Evolutionary conservation across 2,797 vertebrate genomes (phyloP), one percentile per base, ranked within the genome.

Genomic region (Silurus lanzhouensis): DNA sequence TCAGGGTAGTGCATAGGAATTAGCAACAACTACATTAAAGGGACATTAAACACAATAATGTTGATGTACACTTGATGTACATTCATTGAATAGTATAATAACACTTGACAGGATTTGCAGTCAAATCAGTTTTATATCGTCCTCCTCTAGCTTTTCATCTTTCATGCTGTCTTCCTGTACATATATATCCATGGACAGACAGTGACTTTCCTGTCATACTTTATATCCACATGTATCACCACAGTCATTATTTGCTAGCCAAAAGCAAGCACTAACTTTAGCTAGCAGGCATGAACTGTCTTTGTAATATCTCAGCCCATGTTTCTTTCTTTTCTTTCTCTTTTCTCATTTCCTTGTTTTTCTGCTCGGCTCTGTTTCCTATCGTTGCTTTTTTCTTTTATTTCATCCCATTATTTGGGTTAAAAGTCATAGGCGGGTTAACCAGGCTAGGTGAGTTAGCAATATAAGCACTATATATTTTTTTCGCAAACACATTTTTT

Each of bases 401-500:
- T 60, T 19, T 25, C 55, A 60, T 78, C 19, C 10, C 12, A 58
- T 77, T 31, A 60, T 77, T 55, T 60, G 75, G 52, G 52, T 74
- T 55, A 52, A 55, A 58, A 25, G 52, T 78, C 58, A 61, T 13
- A 22, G 31, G 12, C 20, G 14, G 58, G 58, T 44, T 79, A 79
- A 79, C 61, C 76, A 63, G 31, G 31, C 31, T 19, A 44, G 27
- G 14, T 19, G 57, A 12, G 58, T 44, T 22, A 46, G 19, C 44
- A 57, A 31, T 83, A 31, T 84, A 7, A 52, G 48, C 48, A 3
- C 48, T 83, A 71, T 81, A 87, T 63, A 78, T 74, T 82, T 81
- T 19, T 81, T 19, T 78, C 75, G 55, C 71, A 88, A 88, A 74
- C 8, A 60, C 46, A 55, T 82, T 82, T 82, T 86, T 70, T 4